Evolutionary conservation across 1,140 invertebrate species (phyloP).

Genomic region (Pogonognathellus flavescens): DNA sequence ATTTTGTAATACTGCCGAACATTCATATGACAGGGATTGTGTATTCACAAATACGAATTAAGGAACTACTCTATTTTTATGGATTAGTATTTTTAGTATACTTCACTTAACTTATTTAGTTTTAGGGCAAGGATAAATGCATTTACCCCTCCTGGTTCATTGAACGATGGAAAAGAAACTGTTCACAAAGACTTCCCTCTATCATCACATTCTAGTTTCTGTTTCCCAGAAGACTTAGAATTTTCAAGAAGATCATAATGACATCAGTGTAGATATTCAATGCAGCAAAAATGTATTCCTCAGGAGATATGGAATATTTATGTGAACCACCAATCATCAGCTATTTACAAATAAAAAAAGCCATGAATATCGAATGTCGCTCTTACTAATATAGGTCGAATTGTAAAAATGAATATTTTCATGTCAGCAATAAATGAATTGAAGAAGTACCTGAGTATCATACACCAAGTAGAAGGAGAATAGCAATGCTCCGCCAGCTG

Average conservation of each 20-base stretch:
- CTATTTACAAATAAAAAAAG: conserved; percentile 25
- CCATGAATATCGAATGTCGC: too few relatives aligned
- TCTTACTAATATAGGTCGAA: too few relatives aligned
- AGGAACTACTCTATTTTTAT: too few relatives aligned
- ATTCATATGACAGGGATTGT: too few relatives aligned
- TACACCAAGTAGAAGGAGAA: conserved; percentile 91
- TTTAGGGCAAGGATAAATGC: not conserved
- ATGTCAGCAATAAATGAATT: too few relatives aligned
- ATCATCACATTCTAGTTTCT: conserved; percentile 14
- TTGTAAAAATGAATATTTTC: too few relatives aligned
- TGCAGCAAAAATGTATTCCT: conserved; percentile 96
- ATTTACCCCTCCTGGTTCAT: not conserved
- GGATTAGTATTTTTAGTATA: too few relatives aligned
- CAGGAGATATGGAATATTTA: conserved; percentile 91
- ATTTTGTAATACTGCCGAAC: too few relatives aligned
- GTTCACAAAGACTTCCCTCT: not conserved
- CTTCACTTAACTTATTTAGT: too few relatives aligned
- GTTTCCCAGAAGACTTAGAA: conserved; percentile 83
- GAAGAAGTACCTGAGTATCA: conserved; percentile 92
- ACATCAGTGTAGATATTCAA: conserved; percentile 92
- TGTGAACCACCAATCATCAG: conserved; percentile 88
- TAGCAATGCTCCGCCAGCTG: conserved; percentile 74
- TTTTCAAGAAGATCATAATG: conserved; percentile 90
- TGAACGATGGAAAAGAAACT: not conserved
- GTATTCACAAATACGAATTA: too few relatives aligned